Evolutionary conservation across 2,113 vertebrate species (phyloP), one percentile per base, ranked within the genome.

Genomic region (Plecturocebus donacophilus): DNA sequence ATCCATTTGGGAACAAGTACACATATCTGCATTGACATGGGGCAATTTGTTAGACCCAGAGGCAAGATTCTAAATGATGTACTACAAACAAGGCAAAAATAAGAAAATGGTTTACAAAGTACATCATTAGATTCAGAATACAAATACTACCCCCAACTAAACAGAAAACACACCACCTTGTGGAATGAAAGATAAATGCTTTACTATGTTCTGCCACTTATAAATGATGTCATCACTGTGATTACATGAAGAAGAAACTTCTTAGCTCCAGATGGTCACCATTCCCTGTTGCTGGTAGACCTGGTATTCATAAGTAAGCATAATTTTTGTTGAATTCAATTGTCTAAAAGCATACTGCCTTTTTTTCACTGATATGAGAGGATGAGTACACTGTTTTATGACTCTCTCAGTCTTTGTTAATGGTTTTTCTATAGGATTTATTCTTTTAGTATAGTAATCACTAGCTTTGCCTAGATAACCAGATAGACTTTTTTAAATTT

Each of bases 241-340:
- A 97, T 88, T 96, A 86, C 81, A 87, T 8, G 42, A 84, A 96
- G 82, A 95, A 91, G 80, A 83, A 86, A 64, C 85, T 49, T 92
- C 93, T 98, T 11, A 52, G 94, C 77, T 92, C 97, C 98, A 97
- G 97, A 97, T 97, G 97, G 94, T 85, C 82, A 49, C 96, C 84
- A 89, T 86, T 75, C 94, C 42, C 30, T 76, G 82, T 87, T 79
- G 81, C 49, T 84, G 89, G 94, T 79, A 95, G 90, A 64, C 38
- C 71, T 68, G 45, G 66, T 30, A 68, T 88, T 92, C 87, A 35
- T 45, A 86, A 94, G 71, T 71, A 84, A 95, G 79, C 66, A 61
- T 68, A 68, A 93, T 79, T 96, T 96, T 96, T 58, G 47, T 84
- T 96, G 84, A 92, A 83, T 94, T 97, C 77, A 79, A 94, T 96